These are phyloP conservation scores for Heliconius aoede DNA, from an alignment of 2,888 invertebrate species.

Conservation along the genomic window DNA sequence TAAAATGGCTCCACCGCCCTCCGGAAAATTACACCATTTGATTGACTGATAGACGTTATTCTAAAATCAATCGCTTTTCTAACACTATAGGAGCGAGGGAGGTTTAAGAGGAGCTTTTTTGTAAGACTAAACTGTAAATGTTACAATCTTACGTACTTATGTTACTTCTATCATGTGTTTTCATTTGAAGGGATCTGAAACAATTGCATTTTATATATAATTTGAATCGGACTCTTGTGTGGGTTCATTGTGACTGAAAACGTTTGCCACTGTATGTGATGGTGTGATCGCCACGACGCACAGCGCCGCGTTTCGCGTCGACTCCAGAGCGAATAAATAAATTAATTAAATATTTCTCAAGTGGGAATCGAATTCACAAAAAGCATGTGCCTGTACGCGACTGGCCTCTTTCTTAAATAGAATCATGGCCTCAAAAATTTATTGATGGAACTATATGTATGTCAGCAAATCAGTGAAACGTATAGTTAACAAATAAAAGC, in stretches of 20 bases:
- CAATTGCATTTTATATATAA: no score
- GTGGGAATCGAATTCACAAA: no score
- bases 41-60: slow-evolving; percentile 58
- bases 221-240: no score
- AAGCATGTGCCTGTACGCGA: no score
- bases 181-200: no score
- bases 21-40: slow-evolving; percentile 55
- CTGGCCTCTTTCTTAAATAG: no score
- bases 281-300: no score
- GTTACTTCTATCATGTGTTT: slow-evolving; percentile 34
- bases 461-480: background rate
- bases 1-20: slow-evolving; percentile 50
- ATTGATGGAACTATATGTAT: slow-evolving; percentile 2
- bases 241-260: no score
- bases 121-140: slow-evolving; percentile 44
- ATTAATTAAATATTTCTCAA: no score
- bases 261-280: no score
- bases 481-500: slow-evolving; percentile 13
- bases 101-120: slow-evolving; percentile 39
- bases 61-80: slow-evolving; percentile 56
- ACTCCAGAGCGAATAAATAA: no score
- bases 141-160: slow-evolving; percentile 32
- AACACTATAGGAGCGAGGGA: slow-evolving; percentile 49
- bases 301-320: no score
- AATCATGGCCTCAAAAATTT: background rate